A percentile compares a stretch with the other conserved stretches of the same genome.
Evolutionary conservation across 2,113 vertebrate genomes (phyloP).

Genomic region (Salvelinus sp.): DNA sequence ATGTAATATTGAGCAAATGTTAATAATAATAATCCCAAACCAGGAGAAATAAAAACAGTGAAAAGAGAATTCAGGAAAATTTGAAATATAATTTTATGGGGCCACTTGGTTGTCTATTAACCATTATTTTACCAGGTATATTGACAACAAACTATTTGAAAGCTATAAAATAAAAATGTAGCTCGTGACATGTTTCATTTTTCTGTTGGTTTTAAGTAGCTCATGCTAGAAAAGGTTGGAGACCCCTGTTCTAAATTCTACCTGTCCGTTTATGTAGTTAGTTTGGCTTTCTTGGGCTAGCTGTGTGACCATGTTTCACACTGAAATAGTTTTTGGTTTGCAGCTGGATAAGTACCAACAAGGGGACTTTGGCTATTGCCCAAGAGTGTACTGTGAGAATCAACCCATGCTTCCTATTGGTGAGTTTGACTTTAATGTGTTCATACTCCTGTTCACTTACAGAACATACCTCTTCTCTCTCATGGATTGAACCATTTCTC

Average conservation of each 20-base stretch:
- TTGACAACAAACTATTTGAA: too few relatives aligned
- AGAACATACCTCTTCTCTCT: background rate
- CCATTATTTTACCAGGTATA: too few relatives aligned
- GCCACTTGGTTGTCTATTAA: too few relatives aligned
- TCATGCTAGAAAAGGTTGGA: too few relatives aligned
- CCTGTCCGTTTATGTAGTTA: background rate
- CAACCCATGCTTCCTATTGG: conserved; percentile 95
- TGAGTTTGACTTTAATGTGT: conserved; percentile 62
- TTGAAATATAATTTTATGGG: too few relatives aligned
- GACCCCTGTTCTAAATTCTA: background rate
- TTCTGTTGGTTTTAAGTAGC: too few relatives aligned
- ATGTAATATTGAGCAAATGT: too few relatives aligned
- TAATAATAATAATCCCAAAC: too few relatives aligned
- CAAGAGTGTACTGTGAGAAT: conserved; percentile 93
- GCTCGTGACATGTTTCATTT: too few relatives aligned
- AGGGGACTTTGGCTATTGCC: conserved; percentile 92
- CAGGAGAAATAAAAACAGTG: too few relatives aligned
- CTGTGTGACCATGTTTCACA: background rate
- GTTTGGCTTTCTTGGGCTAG: background rate
- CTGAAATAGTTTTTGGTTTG: background rate
- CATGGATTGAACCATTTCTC: background rate
- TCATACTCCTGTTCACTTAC: background rate
- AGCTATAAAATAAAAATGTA: too few relatives aligned
- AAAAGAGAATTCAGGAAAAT: too few relatives aligned
- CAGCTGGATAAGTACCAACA: conserved; percentile 95